phyloP scores from a whole-genome alignment of 2,888 invertebrate genomes.

The Lamellibrachia columna region DNA sequence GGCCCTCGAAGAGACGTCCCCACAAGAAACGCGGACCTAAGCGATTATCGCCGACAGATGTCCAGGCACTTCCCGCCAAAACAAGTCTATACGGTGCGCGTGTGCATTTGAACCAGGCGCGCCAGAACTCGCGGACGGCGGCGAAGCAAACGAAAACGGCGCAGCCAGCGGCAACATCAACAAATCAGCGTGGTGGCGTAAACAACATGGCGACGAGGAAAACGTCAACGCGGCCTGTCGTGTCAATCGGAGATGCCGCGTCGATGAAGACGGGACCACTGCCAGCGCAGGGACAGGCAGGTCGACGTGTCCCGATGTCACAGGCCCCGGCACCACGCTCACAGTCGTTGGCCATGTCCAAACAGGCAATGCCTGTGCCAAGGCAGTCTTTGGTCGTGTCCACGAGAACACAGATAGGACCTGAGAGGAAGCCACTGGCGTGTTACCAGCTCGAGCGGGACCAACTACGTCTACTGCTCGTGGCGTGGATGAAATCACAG shows the following conservation, averaged over 20 bases:
- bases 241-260: not conserved
- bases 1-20: not conserved
- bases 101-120: not conserved
- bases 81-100: not conserved
- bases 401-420: not conserved
- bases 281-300: not conserved
- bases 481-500: slow-evolving; percentile 4
- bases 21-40: not conserved
- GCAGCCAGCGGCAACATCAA: not conserved
- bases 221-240: not conserved
- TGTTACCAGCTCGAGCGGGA: slow-evolving; percentile 1
- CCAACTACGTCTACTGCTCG: not conserved
- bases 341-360: not conserved
- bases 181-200: too few relatives aligned
- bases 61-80: not conserved
- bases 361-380: not conserved
- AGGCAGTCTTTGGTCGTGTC: not conserved
- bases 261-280: not conserved
- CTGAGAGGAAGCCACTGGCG: not conserved
- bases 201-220: not conserved
- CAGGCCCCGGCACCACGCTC: not conserved
- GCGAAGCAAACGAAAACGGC: not conserved
- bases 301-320: not conserved
- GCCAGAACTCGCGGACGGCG: not conserved
- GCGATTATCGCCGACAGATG: not conserved